A percentile compares a stretch with the other conserved stretches of the same genome.
These are phyloP conservation scores for Salvelinus alpinus DNA, from an alignment of 2,113 vertebrate genomes.

Conservation along the genomic window DNA sequence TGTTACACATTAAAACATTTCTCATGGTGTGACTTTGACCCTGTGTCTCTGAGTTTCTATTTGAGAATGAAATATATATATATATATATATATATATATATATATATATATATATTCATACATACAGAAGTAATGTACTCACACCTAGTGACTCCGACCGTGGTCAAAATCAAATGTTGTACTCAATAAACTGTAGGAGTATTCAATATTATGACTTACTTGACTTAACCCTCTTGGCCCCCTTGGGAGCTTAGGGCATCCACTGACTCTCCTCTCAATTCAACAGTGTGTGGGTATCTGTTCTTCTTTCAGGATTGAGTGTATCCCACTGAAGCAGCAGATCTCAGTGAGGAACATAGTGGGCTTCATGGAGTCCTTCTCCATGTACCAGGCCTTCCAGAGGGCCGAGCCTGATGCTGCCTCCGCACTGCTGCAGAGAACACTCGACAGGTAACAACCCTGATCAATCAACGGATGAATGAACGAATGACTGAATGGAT, in stretches of 20 bases:
- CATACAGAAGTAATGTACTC: too few species aligned
- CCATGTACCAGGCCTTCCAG: constrained; percentile 72
- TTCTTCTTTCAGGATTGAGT: constrained; percentile 67
- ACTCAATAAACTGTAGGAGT: too few species aligned
- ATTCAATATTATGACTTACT: background rate
- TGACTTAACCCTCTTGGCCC: background rate
- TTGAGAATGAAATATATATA: background rate
- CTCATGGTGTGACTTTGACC: background rate
- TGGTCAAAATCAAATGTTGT: too few species aligned
- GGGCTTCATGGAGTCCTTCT: constrained; percentile 75
- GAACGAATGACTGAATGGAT: too few species aligned
- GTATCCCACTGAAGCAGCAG: constrained; percentile 53
- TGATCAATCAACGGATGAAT: background rate
- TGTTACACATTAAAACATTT: background rate
- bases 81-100: background rate
- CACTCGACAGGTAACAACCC: constrained; percentile 68
- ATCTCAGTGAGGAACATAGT: constrained; percentile 63
- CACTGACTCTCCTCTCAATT: too few species aligned
- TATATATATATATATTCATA: background rate
- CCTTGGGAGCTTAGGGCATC: too few species aligned
- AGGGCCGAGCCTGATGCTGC: constrained; percentile 65
- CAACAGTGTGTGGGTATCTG: background rate
- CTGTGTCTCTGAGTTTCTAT: background rate
- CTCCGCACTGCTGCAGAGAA: constrained; percentile 62
- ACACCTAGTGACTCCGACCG: background rate